These are phyloP conservation scores for Emys orbicularis DNA, from an alignment of 2,797 vertebrate genomes.

Conservation along the genomic window DNA sequence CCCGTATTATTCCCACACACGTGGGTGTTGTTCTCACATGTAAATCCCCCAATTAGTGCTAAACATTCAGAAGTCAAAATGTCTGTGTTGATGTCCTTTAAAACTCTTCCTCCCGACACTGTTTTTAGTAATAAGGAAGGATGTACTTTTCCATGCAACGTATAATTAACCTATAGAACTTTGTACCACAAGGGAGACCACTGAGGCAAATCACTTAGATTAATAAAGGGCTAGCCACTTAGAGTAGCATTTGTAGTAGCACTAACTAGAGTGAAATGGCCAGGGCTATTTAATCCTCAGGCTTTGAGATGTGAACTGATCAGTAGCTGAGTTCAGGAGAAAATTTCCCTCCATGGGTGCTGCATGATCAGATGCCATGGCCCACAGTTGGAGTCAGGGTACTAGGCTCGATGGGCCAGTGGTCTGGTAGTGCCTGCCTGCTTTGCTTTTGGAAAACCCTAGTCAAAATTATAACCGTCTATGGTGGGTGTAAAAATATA, in stretches of 20 bases:
- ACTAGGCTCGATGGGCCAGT: no score
- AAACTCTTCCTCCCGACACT: conserved; percentile 36
- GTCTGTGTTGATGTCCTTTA: not conserved
- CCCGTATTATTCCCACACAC: not conserved
- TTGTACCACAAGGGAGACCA: not conserved
- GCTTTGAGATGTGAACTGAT: not conserved
- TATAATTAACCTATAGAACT: conserved; percentile 5
- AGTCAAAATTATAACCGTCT: accelerated
- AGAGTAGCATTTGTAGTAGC: not conserved
- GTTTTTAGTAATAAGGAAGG: conserved; percentile 30
- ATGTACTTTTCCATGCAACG: conserved; percentile 14
- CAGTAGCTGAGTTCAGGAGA: not conserved
- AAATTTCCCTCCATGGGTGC: not conserved
- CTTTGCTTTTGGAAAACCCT: not conserved
- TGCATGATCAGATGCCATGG: not conserved
- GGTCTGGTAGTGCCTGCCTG: not conserved
- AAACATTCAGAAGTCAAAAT: not conserved
- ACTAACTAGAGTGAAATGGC: conserved; percentile 24
- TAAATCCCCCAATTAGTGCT: not conserved
- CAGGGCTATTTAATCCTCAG: not conserved
- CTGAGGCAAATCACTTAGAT: not conserved
- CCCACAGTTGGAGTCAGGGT: not conserved
- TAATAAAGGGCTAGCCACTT: not conserved
- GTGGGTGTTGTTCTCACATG: not conserved
- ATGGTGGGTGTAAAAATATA: not conserved